A percentile compares a stretch with the other conserved stretches of the same genome.
These are phyloP conservation scores for Eulemur macaco DNA, from an alignment of 2,113 vertebrate genomes.

Conservation along the genomic window DNA sequence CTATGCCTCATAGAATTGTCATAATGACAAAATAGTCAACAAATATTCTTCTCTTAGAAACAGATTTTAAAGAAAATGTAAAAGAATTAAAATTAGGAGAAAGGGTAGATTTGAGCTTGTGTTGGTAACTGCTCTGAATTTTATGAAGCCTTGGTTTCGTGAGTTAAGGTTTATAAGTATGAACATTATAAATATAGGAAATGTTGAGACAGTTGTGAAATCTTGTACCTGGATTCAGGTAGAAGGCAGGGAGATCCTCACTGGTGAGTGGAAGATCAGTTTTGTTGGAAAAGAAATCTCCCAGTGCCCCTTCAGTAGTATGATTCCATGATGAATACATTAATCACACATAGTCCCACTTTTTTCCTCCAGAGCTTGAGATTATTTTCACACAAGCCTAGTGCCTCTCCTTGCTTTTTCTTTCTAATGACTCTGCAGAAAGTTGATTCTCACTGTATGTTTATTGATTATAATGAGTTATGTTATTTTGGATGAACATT, in stretches of 20 bases:
- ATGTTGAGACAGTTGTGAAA: background rate
- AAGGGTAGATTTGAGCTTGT: background rate
- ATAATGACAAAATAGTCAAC: background rate
- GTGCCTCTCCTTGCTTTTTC: background rate
- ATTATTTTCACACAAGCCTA: background rate
- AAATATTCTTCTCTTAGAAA: background rate
- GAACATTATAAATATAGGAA: background rate
- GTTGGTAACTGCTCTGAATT: background rate
- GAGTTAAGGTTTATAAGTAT: background rate
- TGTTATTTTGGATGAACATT: background rate
- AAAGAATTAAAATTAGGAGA: background rate
- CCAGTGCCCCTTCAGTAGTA: background rate
- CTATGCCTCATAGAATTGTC: background rate
- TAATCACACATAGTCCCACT: background rate
- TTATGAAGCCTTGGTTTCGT: background rate
- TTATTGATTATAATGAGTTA: background rate
- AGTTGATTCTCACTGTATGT: background rate
- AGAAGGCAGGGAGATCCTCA: background rate
- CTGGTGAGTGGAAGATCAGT: background rate
- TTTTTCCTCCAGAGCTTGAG: background rate
- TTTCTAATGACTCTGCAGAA: background rate
- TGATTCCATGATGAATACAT: background rate
- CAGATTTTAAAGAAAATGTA: background rate
- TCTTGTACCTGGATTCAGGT: background rate
- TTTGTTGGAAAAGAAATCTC: background rate